Conservation (phyloP, 2,888 invertebrate genomes). For the Clistopyga incitator region DNA sequence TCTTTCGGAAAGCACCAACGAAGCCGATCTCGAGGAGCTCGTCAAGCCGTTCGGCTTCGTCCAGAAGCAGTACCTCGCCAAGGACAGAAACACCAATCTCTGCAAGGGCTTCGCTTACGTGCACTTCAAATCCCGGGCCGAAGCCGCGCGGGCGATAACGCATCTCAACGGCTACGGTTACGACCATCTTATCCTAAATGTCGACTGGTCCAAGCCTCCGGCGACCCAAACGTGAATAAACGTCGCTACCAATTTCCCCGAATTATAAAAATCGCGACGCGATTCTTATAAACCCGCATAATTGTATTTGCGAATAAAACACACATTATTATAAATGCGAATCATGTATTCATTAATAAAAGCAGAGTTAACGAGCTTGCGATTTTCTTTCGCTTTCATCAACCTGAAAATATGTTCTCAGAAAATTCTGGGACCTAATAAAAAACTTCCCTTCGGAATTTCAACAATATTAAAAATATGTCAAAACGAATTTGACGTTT, state of each 20-base stretch:
- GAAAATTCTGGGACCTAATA: no score
- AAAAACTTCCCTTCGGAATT: no score
- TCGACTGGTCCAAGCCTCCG: slow-evolving; percentile 99
- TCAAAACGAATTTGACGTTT: no score
- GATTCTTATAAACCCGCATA: neutral
- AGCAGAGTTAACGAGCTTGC: no score
- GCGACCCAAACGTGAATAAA: slow-evolving; percentile 77
- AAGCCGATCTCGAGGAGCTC: slow-evolving; percentile 97
- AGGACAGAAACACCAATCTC: slow-evolving; percentile 94
- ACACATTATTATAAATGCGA: no score
- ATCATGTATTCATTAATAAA: no score
- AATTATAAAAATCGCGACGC: neutral
- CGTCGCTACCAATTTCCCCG: neutral
- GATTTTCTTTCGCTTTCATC: no score
- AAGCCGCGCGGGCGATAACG: slow-evolving; percentile 96
- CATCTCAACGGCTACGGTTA: slow-evolving; percentile 97
- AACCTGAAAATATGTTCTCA: no score
- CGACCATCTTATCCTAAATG: slow-evolving; percentile 98
- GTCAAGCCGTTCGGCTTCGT: slow-evolving; percentile 97
- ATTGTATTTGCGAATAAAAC: no score
- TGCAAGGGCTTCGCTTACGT: slow-evolving; percentile 99
- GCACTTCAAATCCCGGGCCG: slow-evolving; percentile 95
- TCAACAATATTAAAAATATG: no score
- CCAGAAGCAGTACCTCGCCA: slow-evolving; percentile 97
- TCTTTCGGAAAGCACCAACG: slow-evolving; percentile 97